Base-by-base conservation (phyloP, 2,888 invertebrate genomes). In the Clanis bilineata region DNA sequence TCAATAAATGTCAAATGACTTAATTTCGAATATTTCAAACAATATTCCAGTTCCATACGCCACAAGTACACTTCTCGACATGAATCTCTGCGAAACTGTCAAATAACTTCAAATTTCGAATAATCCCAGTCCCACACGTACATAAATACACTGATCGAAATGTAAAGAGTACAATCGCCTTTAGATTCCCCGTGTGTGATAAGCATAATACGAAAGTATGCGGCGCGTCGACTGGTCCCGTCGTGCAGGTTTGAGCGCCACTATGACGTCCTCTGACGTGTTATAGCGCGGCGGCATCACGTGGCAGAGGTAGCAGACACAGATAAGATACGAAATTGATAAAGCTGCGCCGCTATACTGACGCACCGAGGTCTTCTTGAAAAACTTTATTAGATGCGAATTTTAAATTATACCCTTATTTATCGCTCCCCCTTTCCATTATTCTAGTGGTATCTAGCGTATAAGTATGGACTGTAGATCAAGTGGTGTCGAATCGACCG, bases 161-260 rank as follows among this genome's bases (percentile, higher is more conserved):
- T 12, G 57, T 32, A 32, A 25, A 36, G 36, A 15, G 10, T 57
- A 28, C 15, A 45, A 36, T 45, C 36, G 32, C 36, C 57, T 57
- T 57, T 36, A 45, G 57, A 57, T 57, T 57, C 36, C 23, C 44
- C 36, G 44, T 38, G 25, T 57, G 23, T 57, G 57, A 57, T 57
- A 57, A 47, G 45, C 45, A 57, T 57, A 57, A 47, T 57, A 38
- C 22, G 45, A 47, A 56, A 56, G 38, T 23, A 39, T 39, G 36
- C 56, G 56, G 36, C 39, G 36, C 56, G 39, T 39, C 39, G 56
- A 51, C 51, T 32, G 28, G 51, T 32, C 18, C 51, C 21, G 51
- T 51, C 51, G 51, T 51, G 51, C 51, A 32, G 51, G 51, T 51
- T 51, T 4, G 51, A 51, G 51, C 51, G 51, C 51, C 51, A 51